These are phyloP conservation scores for Drosophila pallidifrons DNA, from an alignment of 1,140 invertebrate species.

Conservation along the genomic window DNA sequence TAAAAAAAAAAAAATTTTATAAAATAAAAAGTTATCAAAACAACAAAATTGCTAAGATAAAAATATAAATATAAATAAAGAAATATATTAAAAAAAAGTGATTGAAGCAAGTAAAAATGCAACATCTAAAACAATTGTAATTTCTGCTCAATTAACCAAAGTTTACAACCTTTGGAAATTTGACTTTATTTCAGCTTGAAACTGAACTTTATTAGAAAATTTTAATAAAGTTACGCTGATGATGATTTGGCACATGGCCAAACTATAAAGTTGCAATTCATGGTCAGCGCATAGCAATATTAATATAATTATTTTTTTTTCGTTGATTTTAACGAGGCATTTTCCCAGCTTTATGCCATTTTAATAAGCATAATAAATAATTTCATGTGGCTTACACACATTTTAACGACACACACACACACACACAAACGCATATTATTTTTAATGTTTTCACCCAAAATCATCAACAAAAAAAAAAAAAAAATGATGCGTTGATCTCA, in stretches of 20 bases:
- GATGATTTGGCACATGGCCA: constrained; percentile 12
- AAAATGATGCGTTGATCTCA: neutral
- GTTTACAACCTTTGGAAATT: neutral
- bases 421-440: neutral
- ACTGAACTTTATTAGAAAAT: constrained; percentile 1
- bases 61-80: neutral
- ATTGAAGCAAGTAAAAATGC: too few species aligned
- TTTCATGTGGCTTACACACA: constrained; percentile 7
- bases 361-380: constrained; percentile 28
- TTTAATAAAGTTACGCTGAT: neutral
- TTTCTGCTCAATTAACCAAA: too few species aligned
- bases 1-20: too few species aligned
- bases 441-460: constrained; percentile 13
- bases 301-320: neutral
- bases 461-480: neutral
- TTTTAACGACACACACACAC: neutral
- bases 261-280: neutral
- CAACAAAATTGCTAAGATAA: neutral
- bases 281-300: neutral
- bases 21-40: too few species aligned
- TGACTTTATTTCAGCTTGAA: neutral
- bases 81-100: neutral
- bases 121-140: too few species aligned
- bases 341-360: constrained; percentile 16
- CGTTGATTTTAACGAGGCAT: neutral